Percentiles rank a stretch among this genome's conserved stretches.
phyloP scores from a whole-genome alignment of 2,888 invertebrate genomes.

The Drosophila yooni region DNA sequence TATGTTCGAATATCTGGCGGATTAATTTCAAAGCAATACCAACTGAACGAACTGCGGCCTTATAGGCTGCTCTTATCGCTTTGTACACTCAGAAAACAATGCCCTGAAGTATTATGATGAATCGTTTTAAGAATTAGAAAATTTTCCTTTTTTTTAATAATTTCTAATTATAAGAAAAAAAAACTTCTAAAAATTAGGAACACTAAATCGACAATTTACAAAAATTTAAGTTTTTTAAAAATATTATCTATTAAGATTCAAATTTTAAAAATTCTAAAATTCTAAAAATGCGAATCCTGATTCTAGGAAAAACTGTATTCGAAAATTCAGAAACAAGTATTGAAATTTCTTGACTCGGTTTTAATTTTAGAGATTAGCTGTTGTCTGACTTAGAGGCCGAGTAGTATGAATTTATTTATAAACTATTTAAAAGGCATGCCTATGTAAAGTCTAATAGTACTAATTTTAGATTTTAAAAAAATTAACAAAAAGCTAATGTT shows the following conservation, averaged over 20 bases:
- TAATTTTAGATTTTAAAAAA: neutral
- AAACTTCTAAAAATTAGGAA: neutral
- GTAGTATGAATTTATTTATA: neutral
- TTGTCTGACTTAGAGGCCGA: no score
- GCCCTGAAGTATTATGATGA: rapidly evolving
- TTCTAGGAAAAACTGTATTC: neutral
- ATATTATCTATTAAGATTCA: no score
- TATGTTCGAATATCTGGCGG: slow-evolving; percentile 65
- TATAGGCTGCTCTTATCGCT: slow-evolving; percentile 70
- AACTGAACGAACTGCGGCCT: slow-evolving; percentile 57
- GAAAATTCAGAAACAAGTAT: neutral
- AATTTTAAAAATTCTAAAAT: no score
- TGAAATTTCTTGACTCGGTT: neutral
- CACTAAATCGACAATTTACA: neutral
- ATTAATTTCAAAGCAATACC: slow-evolving; percentile 78
- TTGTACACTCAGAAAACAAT: slow-evolving; percentile 22
- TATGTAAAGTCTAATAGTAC: neutral
- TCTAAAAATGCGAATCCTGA: neutral
- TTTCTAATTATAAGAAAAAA: neutral
- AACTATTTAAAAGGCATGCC: neutral
- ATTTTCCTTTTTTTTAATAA: neutral
- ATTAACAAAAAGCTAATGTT: neutral
- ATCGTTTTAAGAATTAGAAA: neutral
- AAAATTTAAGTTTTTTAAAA: rapidly evolving
- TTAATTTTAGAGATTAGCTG: neutral